A percentile compares a stretch with the other conserved stretches of the same genome.
phyloP scores from a whole-genome alignment of 2,888 invertebrate species.

The Pollenia griseotomentosa region DNA sequence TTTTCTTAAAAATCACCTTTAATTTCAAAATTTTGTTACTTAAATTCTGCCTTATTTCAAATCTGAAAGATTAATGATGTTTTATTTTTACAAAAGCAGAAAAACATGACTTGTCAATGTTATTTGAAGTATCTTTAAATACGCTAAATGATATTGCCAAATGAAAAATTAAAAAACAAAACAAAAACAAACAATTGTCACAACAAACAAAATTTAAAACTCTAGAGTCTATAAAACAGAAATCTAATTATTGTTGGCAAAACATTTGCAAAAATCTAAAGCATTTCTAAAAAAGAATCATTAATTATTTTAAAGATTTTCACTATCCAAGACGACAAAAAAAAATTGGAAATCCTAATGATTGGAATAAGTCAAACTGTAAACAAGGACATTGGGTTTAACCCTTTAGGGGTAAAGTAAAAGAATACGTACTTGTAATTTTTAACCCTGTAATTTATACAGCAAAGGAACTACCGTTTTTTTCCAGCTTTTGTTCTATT shows the following conservation, averaged over 20 bases:
- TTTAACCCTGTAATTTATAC: conserved; percentile 6
- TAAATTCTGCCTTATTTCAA: conserved; percentile 10
- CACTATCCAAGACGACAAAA: too few relatives aligned
- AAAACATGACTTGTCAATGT: conserved; percentile 43
- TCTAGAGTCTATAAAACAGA: background rate
- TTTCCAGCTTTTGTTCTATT: conserved; percentile 28
- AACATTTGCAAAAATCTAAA: conserved; percentile 43
- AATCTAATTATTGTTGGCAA: conserved; percentile 47
- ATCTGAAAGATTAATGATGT: conserved; percentile 52
- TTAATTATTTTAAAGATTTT: conserved; percentile 39
- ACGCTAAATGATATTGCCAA: conserved; percentile 54
- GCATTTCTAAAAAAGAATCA: background rate
- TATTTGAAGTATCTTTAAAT: conserved; percentile 50
- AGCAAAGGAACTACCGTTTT: background rate
- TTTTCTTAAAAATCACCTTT: conserved; percentile 47
- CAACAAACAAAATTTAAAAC: conserved; percentile 35
- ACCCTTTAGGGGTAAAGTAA: conserved; percentile 31
- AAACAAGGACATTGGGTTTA: background rate
- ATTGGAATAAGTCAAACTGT: background rate
- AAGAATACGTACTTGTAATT: background rate
- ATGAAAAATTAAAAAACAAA: background rate
- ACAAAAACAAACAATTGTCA: conserved; percentile 48
- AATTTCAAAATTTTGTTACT: background rate
- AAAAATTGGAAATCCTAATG: conserved; percentile 1
- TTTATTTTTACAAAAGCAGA: background rate